Conservation (phyloP, 2,113 vertebrate genomes). For the Bubo blakistoni region DNA sequence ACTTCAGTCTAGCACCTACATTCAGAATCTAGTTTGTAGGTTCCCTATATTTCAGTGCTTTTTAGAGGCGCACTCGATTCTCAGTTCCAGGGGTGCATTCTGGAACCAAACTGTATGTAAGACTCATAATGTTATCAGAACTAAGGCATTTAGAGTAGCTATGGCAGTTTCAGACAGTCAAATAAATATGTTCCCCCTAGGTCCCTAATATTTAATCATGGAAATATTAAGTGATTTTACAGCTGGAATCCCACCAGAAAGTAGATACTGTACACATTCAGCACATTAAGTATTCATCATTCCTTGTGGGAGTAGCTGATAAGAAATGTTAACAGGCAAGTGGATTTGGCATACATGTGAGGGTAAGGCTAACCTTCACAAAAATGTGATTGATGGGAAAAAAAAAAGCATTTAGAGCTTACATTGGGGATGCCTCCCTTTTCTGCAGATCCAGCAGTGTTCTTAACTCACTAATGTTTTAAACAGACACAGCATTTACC, state of each 20-base stretch:
- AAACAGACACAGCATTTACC: not conserved
- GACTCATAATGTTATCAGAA: not conserved
- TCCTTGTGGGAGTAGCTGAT: slow-evolving; percentile 18
- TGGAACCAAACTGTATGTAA: not conserved
- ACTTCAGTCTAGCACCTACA: not conserved
- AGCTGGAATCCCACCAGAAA: slow-evolving; percentile 11
- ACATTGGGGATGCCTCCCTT: not conserved
- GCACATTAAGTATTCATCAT: not conserved
- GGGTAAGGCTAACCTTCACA: not conserved
- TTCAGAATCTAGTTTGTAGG: not conserved
- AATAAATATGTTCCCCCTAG: not conserved
- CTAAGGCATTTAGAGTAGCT: not conserved
- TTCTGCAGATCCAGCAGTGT: not conserved
- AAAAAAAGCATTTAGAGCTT: not conserved
- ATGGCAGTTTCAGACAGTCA: not conserved
- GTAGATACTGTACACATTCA: slow-evolving; percentile 14
- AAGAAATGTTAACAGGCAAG: slow-evolving; percentile 20
- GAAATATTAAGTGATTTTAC: slow-evolving; percentile 53
- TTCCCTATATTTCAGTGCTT: not conserved
- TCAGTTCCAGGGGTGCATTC: not conserved
- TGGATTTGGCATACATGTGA: not conserved
- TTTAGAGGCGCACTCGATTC: not conserved
- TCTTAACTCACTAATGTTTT: not conserved
- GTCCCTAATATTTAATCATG: slow-evolving; percentile 18
- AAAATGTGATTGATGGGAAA: not conserved